Evolutionary conservation across 1,140 invertebrate genomes (phyloP).

Genomic region (Aphelenchoides avenae): DNA sequence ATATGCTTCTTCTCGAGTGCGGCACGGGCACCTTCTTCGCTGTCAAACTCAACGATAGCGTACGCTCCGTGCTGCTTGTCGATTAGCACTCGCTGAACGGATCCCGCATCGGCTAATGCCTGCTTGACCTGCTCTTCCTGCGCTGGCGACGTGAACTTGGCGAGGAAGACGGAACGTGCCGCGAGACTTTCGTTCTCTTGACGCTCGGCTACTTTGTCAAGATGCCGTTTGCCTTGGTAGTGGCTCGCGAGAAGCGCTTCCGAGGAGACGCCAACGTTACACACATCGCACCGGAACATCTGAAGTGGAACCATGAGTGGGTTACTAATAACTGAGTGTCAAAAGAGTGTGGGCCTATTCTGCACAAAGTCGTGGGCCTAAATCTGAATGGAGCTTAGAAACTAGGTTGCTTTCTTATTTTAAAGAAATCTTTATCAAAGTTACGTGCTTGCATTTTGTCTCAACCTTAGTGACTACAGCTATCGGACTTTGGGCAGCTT

Average conservation of each 20-base stretch:
- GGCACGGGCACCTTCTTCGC: neutral
- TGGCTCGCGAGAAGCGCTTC: slow-evolving; percentile 12
- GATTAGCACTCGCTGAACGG: slow-evolving; percentile 24
- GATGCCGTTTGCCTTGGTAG: slow-evolving; percentile 19
- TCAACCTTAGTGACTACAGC: slow-evolving; percentile 7
- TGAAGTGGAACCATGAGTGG: slow-evolving; percentile 1
- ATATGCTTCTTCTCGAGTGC: slow-evolving; percentile 9
- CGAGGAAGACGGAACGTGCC: slow-evolving; percentile 32
- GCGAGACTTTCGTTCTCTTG: neutral
- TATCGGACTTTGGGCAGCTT: too few relatives aligned
- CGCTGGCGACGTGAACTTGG: slow-evolving; percentile 17
- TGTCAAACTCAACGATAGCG: slow-evolving; percentile 36
- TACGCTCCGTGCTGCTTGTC: slow-evolving; percentile 20
- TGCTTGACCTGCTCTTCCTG: neutral
- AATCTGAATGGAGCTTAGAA: slow-evolving; percentile 1
- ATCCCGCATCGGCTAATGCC: slow-evolving; percentile 20
- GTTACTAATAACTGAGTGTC: slow-evolving; percentile 3
- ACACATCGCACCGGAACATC: slow-evolving; percentile 25
- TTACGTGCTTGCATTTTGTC: neutral
- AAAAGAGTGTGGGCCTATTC: slow-evolving; percentile 1
- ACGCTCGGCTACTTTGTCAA: slow-evolving; percentile 2
- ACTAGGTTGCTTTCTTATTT: slow-evolving; percentile 3
- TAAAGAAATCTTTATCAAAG: slow-evolving; percentile 8
- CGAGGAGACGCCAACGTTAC: slow-evolving; percentile 12
- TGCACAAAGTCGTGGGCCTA: neutral